phyloP scores from a whole-genome alignment of 2,113 vertebrate species.

The Epinephelus cyanopodus region DNA sequence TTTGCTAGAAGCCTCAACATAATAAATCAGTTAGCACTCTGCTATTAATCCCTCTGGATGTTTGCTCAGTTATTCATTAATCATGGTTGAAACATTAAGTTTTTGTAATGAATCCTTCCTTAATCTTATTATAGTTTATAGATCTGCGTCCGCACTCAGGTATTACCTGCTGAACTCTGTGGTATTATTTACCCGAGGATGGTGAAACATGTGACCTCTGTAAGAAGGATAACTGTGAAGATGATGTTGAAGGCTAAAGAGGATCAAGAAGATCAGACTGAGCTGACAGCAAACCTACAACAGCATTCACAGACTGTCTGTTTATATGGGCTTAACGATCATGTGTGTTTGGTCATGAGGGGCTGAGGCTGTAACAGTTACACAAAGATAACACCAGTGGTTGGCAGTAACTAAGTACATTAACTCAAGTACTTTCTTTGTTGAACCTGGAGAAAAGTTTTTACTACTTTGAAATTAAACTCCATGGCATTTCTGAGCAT shows the following conservation, averaged over 20 bases:
- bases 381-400: not conserved
- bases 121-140: not conserved
- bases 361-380: not conserved
- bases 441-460: not conserved
- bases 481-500: not conserved
- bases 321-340: not conserved
- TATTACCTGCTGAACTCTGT: not conserved
- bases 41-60: not conserved
- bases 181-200: slow-evolving; percentile 2
- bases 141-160: not conserved
- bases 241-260: slow-evolving; percentile 51
- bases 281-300: not conserved
- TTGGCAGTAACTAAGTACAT: not conserved
- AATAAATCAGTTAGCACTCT: not conserved
- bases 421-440: not conserved
- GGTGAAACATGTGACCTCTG: slow-evolving; percentile 17
- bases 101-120: not conserved
- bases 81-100: not conserved
- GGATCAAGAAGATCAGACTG: slow-evolving; percentile 45
- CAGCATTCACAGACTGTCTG: not conserved
- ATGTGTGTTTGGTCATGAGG: not conserved
- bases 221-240: slow-evolving; percentile 47
- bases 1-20: not conserved
- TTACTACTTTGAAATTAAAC: not conserved
- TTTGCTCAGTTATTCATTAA: slow-evolving; percentile 5